phyloP scores from a whole-genome alignment of 2,113 vertebrate genomes.

The Rhadina sibilatrix region DNA sequence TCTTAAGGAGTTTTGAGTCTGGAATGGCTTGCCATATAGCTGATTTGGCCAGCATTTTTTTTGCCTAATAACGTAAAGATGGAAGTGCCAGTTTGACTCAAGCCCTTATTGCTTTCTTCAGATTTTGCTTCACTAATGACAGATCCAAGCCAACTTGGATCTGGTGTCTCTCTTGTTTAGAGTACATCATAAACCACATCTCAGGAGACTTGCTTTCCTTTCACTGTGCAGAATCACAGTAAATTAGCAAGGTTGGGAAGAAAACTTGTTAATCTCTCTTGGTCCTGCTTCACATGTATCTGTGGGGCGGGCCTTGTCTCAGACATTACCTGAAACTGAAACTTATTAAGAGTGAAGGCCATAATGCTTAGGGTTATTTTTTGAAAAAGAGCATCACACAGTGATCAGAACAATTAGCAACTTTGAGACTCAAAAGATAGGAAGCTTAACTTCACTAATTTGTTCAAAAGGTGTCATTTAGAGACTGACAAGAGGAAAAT shows the following conservation, averaged over 20 bases:
- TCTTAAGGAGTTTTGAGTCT: background rate
- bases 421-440: background rate
- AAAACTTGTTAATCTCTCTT: background rate
- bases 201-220: background rate
- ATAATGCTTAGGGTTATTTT: background rate
- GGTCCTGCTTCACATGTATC: background rate
- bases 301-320: background rate
- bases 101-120: background rate
- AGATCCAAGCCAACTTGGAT: background rate
- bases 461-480: background rate
- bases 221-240: background rate
- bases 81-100: background rate
- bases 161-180: background rate
- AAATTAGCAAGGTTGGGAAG: background rate
- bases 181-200: background rate
- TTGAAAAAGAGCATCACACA: background rate
- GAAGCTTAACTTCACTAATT: background rate
- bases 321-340: background rate
- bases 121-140: background rate
- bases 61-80: background rate
- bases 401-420: background rate
- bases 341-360: background rate
- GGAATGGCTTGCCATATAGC: background rate
- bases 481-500: background rate
- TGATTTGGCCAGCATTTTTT: background rate